Base-by-base conservation (phyloP, 2,888 invertebrate genomes). In the Acrocera orbiculus region DNA sequence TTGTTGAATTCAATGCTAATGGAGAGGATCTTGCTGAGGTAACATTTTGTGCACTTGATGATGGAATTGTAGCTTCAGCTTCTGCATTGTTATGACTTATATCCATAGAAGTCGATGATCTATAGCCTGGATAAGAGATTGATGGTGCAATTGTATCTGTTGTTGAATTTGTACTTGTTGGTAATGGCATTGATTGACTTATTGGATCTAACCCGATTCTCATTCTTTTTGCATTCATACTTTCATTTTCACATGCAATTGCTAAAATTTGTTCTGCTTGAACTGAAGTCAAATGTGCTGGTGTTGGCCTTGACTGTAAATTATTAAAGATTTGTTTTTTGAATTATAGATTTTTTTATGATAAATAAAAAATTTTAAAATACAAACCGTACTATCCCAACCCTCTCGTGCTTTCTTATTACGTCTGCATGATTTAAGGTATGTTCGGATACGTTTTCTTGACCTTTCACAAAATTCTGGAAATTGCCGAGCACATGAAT, bases 171-270 rank as follows among this genome's bases (percentile, higher is more conserved):
- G 51, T 53, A 3, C 52, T 52, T 9, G 47, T 54, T 22, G 57
- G 52, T 34, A 58, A 52, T 28, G 59, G 85, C 73, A 85, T 76
- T 32, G 86, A 83, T 63, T 87, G 87, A 54, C 83, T 82, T 49
- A 89, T 83, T 27, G 93, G 93, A 58, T 93, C 93, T 47, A 93
- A 68, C 31, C 93, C 93, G 54, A 92, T 72, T 45, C 92, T 73
- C 92, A 93, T 93, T 53, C 92, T 73, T 65, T 93, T 93, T 40
- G 92, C 93, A 63, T 93, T 93, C 63, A 89, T 80, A 63, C 87
- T 87, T 66, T 93, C 93, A 59, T 93, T 93, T 65, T 93, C 93
- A 62, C 93, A 93, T 41, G 93, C 93, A 54, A 83, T 79, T 44
- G 92, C 90, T 55, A 93, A 66, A 54, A 93, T 87, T 62, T 90